Evolutionary conservation across 2,888 invertebrate species (phyloP).

Genomic region (Eurois occulta): DNA sequence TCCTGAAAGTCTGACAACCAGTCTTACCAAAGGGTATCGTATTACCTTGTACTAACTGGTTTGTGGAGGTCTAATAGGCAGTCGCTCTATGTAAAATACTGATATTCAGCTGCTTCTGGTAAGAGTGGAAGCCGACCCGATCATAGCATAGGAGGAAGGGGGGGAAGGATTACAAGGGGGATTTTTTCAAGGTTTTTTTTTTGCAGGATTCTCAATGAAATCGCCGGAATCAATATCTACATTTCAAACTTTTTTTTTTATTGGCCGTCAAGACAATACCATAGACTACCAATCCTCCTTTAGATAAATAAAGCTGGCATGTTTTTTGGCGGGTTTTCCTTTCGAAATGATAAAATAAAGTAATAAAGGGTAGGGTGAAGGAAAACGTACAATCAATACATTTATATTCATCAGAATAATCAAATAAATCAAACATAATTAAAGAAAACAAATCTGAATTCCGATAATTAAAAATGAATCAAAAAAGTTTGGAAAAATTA

Average conservation of each 20-base stretch:
- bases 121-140: too few relatives aligned
- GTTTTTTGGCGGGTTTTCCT: neutral
- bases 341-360: neutral
- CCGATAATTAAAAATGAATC: slow-evolving; percentile 39
- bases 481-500: slow-evolving; percentile 50
- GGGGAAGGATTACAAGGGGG: too few relatives aligned
- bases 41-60: neutral
- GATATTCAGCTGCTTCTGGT: too few relatives aligned
- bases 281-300: neutral
- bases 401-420: slow-evolving; percentile 11
- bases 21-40: neutral
- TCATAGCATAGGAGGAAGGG: too few relatives aligned
- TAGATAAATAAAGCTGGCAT: neutral
- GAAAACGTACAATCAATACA: neutral
- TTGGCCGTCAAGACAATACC: neutral
- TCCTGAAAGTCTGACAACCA: neutral
- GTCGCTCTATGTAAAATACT: too few relatives aligned
- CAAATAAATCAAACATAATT: slow-evolving; percentile 32
- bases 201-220: too few relatives aligned
- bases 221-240: too few relatives aligned
- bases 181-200: too few relatives aligned
- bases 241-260: too few relatives aligned
- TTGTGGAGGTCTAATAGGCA: neutral
- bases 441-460: slow-evolving; percentile 17
- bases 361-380: neutral